Evolutionary conservation across 1,140 invertebrate genomes (phyloP).

Genomic region (Temnothorax curvispinosus): DNA sequence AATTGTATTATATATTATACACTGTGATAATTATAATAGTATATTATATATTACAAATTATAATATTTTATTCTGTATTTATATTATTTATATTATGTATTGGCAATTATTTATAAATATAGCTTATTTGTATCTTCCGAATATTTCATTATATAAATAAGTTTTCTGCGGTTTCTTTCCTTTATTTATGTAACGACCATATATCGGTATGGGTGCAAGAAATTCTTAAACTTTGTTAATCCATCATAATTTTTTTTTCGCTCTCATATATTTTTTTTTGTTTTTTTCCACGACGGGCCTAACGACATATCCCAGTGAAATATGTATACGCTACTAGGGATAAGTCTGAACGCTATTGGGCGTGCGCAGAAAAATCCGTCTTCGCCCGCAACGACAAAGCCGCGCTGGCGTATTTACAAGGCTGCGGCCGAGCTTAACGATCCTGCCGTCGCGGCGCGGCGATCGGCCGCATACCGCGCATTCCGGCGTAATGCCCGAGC

Average conservation of each 20-base stretch:
- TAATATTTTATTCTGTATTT: background rate
- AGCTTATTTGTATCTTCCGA: background rate
- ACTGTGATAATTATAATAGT: background rate
- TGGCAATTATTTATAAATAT: background rate
- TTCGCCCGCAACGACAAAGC: background rate
- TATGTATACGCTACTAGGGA: background rate
- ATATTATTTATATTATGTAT: background rate
- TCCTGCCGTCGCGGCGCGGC: constrained; percentile 80
- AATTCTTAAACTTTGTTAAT: background rate
- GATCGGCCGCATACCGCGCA: constrained; percentile 78
- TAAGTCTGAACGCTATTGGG: background rate
- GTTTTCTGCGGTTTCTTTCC: background rate
- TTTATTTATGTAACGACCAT: background rate
- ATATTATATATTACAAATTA: background rate
- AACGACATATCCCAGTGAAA: background rate
- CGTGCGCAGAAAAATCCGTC: background rate
- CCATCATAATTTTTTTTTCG: background rate
- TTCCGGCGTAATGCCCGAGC: constrained; percentile 81
- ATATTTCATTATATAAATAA: background rate
- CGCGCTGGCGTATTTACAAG: constrained; percentile 45
- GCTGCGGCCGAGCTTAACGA: constrained; percentile 57
- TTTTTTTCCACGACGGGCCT: too few relatives aligned
- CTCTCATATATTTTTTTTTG: too few relatives aligned
- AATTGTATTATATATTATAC: background rate
- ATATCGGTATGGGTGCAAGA: background rate